Conservation (phyloP, 1,140 invertebrate species). For the Apis dorsata region DNA sequence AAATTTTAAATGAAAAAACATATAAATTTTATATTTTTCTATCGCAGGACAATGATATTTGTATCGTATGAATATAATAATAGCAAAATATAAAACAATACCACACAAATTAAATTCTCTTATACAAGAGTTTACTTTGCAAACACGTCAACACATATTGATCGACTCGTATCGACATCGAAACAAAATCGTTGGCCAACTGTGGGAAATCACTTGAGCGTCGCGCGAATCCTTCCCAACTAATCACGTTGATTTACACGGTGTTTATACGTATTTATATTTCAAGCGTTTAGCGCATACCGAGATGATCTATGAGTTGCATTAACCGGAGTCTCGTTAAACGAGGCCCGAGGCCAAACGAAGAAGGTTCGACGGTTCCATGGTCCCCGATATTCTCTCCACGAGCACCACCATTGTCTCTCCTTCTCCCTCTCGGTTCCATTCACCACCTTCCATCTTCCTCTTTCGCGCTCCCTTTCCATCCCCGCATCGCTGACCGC, state of each 20-base stretch:
- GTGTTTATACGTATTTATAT: conserved; percentile 79
- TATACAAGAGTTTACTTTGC: too few species aligned
- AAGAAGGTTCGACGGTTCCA: conserved; percentile 68
- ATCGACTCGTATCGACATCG: not conserved
- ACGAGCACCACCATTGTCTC: conserved; percentile 8
- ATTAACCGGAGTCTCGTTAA: conserved; percentile 80
- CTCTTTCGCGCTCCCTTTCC: conserved; percentile 60
- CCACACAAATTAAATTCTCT: too few species aligned
- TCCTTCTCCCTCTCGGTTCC: conserved; percentile 29
- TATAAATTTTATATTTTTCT: too few species aligned
- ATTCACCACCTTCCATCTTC: not conserved
- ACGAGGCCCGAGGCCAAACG: conserved; percentile 71
- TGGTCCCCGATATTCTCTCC: conserved; percentile 45
- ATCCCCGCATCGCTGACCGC: conserved; percentile 63
- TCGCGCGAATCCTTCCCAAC: conserved; percentile 62
- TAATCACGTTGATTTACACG: conserved; percentile 77
- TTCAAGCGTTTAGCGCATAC: conserved; percentile 77
- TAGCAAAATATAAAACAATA: too few species aligned
- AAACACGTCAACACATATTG: too few species aligned
- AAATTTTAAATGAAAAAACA: too few species aligned
- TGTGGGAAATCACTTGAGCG: conserved; percentile 66
- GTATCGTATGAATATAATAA: too few species aligned
- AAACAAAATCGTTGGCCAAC: not conserved
- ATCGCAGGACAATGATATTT: too few species aligned
- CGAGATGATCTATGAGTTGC: conserved; percentile 77